These are phyloP conservation scores for Oophaga pumilio DNA, from an alignment of 2,113 vertebrate species.

Conservation along the genomic window DNA sequence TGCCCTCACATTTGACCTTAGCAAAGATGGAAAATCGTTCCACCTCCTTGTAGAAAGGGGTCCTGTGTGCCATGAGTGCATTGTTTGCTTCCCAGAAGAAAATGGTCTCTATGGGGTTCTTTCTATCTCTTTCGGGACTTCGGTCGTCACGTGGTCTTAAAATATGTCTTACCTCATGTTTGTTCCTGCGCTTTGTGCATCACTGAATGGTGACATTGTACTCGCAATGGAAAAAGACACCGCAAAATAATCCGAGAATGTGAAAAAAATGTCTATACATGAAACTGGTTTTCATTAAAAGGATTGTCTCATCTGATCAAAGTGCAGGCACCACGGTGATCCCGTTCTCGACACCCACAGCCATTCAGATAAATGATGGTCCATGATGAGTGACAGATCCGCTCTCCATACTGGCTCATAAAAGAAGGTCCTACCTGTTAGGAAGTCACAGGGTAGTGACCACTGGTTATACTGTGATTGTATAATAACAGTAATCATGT, in stretches of 20 bases:
- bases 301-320: not conserved
- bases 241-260: not conserved
- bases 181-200: not conserved
- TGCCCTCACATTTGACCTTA: slow-evolving; percentile 43
- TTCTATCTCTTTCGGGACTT: not conserved
- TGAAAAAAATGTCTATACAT: not conserved
- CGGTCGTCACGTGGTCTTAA: not conserved
- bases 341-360: too few species aligned
- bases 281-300: not conserved
- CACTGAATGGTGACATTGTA: not conserved
- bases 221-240: not conserved
- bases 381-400: too few species aligned
- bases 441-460: too few species aligned
- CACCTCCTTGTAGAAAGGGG: not conserved
- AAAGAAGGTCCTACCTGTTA: too few species aligned
- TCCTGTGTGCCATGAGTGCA: not conserved
- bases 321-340: too few species aligned
- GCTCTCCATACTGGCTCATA: too few species aligned
- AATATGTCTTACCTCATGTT: not conserved
- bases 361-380: too few species aligned
- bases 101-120: not conserved
- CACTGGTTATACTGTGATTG: too few species aligned
- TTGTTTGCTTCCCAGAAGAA: slow-evolving; percentile 3
- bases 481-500: too few species aligned
- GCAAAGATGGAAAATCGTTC: slow-evolving; percentile 39